phyloP scores from a whole-genome alignment of 2,797 vertebrate species.

The Hippopotamyrus pictus region DNA sequence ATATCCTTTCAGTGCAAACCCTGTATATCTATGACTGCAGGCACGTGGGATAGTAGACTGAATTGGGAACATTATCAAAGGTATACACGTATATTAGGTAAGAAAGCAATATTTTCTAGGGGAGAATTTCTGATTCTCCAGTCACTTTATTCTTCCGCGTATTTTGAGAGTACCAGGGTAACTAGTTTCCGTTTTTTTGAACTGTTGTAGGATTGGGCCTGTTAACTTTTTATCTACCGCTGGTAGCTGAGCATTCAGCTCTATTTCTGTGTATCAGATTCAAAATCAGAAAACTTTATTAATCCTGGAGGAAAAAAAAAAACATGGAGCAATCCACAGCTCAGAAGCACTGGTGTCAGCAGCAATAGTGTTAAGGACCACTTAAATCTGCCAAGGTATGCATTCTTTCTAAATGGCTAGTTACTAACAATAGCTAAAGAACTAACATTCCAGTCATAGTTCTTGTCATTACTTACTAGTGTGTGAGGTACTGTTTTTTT shows the following conservation, averaged over 20 bases:
- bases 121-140: not conserved
- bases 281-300: not conserved
- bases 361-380: not conserved
- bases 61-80: conserved; percentile 1
- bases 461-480: not conserved
- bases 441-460: not conserved
- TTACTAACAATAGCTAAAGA: not conserved
- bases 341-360: not conserved
- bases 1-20: not conserved
- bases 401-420: not conserved
- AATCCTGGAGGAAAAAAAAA: not conserved
- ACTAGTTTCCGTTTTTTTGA: not conserved
- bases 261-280: not conserved
- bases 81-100: not conserved
- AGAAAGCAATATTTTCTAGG: not conserved
- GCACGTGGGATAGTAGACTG: not conserved
- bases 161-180: not conserved
- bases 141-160: not conserved
- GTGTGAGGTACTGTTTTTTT: not conserved
- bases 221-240: not conserved
- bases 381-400: not conserved
- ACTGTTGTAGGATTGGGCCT: not conserved
- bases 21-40: not conserved
- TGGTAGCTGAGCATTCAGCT: not conserved
- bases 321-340: not conserved